Evolutionary conservation across 23 tunicate genomes (phyloP).

Genomic region (Trididemnum nubilum): DNA sequence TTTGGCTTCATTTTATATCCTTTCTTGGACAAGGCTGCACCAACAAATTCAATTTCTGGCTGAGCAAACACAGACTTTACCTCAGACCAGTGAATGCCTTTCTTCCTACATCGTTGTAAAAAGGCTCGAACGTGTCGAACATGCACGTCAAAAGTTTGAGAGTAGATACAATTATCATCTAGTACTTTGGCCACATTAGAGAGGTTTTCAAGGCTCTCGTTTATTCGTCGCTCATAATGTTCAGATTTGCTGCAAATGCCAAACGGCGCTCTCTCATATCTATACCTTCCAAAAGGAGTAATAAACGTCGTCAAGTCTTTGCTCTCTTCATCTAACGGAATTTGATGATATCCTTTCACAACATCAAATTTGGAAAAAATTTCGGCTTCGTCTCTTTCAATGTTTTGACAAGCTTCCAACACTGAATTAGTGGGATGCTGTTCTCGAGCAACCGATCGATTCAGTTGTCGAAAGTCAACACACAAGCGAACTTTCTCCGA

Average conservation of each 20-base stretch:
- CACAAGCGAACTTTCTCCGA: conserved; percentile 13
- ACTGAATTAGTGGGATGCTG: not conserved
- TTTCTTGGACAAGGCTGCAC: not conserved
- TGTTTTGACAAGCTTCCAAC: conserved; percentile 11
- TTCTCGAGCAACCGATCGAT: not conserved
- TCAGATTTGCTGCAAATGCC: not conserved
- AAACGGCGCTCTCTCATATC: conserved; percentile 18
- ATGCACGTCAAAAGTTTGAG: not conserved
- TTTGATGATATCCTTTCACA: conserved; percentile 20
- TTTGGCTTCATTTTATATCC: conserved; percentile 10
- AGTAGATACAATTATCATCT: conserved; percentile 4
- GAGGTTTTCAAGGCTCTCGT: not conserved
- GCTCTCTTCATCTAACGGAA: conserved; percentile 7
- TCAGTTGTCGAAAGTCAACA: conserved; percentile 13
- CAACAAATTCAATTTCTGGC: conserved; percentile 2
- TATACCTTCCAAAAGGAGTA: conserved; percentile 3
- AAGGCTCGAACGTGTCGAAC: not conserved
- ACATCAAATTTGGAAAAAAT: conserved; percentile 9
- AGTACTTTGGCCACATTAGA: not conserved
- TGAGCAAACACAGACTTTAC: conserved; percentile 1
- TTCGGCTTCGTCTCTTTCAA: not conserved
- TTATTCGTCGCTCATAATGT: conserved; percentile 11
- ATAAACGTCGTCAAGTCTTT: conserved; percentile 8
- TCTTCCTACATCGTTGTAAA: not conserved
- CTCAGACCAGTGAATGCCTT: not conserved